Percentiles rank a stretch among this genome's conserved stretches.
phyloP scores from a whole-genome alignment of 2,797 vertebrate genomes.

The Megaceryle alcyon region DNA sequence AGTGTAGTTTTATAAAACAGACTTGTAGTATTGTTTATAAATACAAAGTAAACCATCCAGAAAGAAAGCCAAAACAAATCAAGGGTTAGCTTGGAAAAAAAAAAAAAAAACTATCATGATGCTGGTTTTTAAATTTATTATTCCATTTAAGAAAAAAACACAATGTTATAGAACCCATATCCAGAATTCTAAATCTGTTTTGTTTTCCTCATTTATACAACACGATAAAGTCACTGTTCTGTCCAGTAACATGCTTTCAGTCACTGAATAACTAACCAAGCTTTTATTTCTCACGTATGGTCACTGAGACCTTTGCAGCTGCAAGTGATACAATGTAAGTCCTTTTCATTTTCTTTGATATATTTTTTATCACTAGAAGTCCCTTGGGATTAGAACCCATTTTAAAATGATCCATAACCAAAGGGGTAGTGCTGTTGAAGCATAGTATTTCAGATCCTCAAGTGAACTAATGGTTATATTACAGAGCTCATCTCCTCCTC shows the following conservation, averaged over 20 bases:
- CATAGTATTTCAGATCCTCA: neutral
- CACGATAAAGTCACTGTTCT: neutral
- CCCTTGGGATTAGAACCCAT: neutral
- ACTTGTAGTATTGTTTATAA: neutral
- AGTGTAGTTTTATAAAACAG: neutral
- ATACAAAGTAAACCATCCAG: neutral
- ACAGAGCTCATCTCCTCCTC: neutral
- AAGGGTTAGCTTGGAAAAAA: neutral
- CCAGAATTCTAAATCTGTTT: neutral
- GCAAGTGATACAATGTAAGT: accelerated
- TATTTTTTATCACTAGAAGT: neutral
- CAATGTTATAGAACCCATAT: accelerated
- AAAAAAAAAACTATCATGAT: accelerated
- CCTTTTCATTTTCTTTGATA: neutral
- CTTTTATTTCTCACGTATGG: neutral
- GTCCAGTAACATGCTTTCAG: neutral
- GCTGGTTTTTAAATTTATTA: neutral
- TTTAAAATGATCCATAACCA: neutral
- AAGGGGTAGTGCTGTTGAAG: neutral
- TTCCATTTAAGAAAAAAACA: neutral
- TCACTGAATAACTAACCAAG: neutral
- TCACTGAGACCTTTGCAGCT: neutral
- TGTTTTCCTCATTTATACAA: neutral
- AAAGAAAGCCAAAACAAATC: neutral
- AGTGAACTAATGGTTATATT: neutral